Conservation (phyloP, 1,140 invertebrate species). For the Drosophila elegans region DNA sequence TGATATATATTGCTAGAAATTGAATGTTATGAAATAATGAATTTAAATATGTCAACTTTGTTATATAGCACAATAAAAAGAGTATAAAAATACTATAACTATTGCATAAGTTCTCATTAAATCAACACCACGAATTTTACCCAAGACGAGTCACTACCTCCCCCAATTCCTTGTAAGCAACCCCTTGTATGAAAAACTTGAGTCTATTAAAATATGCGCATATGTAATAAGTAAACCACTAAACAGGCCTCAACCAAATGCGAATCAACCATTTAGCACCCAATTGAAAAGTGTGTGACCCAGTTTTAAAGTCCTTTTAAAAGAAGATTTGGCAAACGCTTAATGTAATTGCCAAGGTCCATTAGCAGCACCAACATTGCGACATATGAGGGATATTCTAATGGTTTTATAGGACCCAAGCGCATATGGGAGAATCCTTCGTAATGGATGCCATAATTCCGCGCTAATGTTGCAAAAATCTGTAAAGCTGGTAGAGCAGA, state of each 20-base stretch:
- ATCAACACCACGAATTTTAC: constrained; percentile 1
- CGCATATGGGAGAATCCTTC: constrained; percentile 52
- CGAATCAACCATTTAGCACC: constrained; percentile 57
- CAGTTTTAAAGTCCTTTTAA: constrained; percentile 50
- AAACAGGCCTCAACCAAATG: constrained; percentile 19
- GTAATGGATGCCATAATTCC: constrained; percentile 50
- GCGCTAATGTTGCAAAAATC: constrained; percentile 59
- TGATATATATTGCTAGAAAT: too few species aligned
- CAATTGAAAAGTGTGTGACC: constrained; percentile 58
- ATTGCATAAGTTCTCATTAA: neutral
- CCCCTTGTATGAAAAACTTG: constrained; percentile 6
- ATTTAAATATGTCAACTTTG: neutral
- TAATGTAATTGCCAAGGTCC: constrained; percentile 55
- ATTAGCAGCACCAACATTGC: constrained; percentile 35
- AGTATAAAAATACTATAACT: neutral
- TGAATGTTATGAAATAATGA: neutral
- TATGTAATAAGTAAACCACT: constrained; percentile 44
- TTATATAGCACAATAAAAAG: neutral
- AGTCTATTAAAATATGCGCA: constrained; percentile 54
- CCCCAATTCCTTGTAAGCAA: neutral
- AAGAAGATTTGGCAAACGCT: constrained; percentile 32
- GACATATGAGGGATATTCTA: constrained; percentile 20
- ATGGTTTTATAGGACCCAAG: constrained; percentile 16
- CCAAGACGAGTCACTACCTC: neutral
- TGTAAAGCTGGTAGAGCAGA: constrained; percentile 33